These are phyloP conservation scores for Stichopus horrens DNA, from an alignment of 53 echinoderm and acorn worm species.

Conservation along the genomic window DNA sequence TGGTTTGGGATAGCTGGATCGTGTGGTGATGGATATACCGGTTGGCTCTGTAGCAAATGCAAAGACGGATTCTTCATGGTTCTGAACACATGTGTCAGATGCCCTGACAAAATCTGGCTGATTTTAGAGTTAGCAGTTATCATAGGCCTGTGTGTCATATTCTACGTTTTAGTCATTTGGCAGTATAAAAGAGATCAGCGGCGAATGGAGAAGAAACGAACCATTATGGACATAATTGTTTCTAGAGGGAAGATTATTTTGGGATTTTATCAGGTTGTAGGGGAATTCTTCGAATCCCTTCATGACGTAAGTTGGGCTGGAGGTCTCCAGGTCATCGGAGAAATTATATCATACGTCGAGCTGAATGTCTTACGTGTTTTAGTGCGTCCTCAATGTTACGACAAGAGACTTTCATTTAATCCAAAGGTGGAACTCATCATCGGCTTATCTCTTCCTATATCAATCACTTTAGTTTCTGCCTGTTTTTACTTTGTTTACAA, in stretches of 20 bases:
- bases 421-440: background rate
- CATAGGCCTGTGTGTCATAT: background rate
- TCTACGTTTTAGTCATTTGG: background rate
- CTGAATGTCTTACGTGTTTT: conserved; percentile 43
- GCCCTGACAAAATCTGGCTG: background rate
- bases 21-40: background rate
- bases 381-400: conserved; percentile 43
- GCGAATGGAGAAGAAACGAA: background rate
- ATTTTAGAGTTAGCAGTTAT: background rate
- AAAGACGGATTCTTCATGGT: background rate
- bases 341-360: conserved; percentile 36
- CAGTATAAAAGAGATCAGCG: background rate
- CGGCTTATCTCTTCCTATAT: background rate
- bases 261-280: conserved; percentile 69
- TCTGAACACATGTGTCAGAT: background rate
- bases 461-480: background rate
- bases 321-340: conserved; percentile 11
- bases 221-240: conserved; percentile 24
- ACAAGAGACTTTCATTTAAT: background rate
- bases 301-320: conserved; percentile 50
- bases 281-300: conserved; percentile 48
- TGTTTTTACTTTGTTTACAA: background rate
- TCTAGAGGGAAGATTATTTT: conserved; percentile 59
- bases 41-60: conserved; percentile 4
- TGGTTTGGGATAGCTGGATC: background rate